Conservation (phyloP, 2,888 invertebrate species). For the Pristionchus entomophagus region DNA sequence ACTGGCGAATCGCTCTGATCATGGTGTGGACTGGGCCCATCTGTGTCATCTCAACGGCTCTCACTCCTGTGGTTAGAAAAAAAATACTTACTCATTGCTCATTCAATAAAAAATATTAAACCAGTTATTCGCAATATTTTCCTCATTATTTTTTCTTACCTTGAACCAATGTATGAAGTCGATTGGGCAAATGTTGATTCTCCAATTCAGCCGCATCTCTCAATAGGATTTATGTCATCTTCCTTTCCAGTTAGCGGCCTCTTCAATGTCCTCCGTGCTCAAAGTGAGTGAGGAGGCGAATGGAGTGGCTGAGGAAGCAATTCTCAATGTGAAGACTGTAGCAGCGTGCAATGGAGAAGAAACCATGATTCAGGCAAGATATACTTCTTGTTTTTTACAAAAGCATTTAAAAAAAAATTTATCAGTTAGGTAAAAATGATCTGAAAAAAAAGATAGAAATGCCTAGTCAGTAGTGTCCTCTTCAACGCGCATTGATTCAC, state of each 20-base stretch:
- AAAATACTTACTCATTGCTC: too few species aligned
- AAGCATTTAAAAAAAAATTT: too few species aligned
- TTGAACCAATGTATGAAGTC: too few species aligned
- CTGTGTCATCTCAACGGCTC: neutral
- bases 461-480: neutral
- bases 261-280: neutral
- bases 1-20: constrained; percentile 42
- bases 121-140: too few species aligned
- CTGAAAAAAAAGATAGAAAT: too few species aligned
- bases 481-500: constrained; percentile 8
- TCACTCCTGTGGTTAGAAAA: constrained; percentile 5
- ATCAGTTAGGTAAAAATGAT: too few species aligned
- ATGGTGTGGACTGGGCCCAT: constrained; percentile 43
- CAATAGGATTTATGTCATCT: too few species aligned
- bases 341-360: constrained; percentile 39
- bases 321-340: constrained; percentile 44
- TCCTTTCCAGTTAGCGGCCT: neutral
- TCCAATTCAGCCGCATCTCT: neutral
- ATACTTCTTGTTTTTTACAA: neutral
- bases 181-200: neutral
- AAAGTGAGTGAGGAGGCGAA: constrained; percentile 34
- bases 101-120: too few species aligned
- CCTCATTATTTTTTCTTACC: too few species aligned
- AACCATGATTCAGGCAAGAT: neutral
- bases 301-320: constrained; percentile 38